phyloP scores from a whole-genome alignment of 1,140 invertebrate species.

The Aphaenogaster ashmeadi region DNA sequence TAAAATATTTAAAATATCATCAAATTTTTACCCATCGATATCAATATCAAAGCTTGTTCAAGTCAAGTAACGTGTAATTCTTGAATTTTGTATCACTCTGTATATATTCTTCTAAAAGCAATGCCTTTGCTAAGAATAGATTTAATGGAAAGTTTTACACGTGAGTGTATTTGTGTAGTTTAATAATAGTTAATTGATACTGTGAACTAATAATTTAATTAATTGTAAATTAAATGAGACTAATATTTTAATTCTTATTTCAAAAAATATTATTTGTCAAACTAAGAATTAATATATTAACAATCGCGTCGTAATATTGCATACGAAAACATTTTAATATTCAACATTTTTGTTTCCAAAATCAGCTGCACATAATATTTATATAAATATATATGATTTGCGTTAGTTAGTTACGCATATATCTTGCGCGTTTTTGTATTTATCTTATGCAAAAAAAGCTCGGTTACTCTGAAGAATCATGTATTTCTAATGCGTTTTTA shows the following conservation, averaged over 20 bases:
- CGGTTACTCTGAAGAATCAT: background rate
- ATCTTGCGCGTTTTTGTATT: background rate
- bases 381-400: too few species aligned
- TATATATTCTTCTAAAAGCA: background rate
- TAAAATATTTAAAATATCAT: background rate
- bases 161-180: background rate
- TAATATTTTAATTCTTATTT: background rate
- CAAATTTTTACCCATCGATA: background rate
- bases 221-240: background rate
- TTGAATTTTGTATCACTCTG: background rate
- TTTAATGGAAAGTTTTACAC: slow-evolving; percentile 10
- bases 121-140: background rate
- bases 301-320: background rate
- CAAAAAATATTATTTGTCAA: background rate
- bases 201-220: background rate
- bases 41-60: background rate
- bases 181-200: slow-evolving; percentile 15
- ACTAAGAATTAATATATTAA: background rate
- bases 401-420: too few species aligned
- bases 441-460: background rate
- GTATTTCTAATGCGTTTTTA: background rate
- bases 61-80: background rate
- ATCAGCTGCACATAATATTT: background rate
- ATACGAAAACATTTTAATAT: background rate
- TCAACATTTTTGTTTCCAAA: background rate